A percentile compares a stretch with the other conserved stretches of the same genome.
Evolutionary conservation across 2,797 vertebrate genomes (phyloP).

Genomic region (Acipenser oxyrinchus): DNA sequence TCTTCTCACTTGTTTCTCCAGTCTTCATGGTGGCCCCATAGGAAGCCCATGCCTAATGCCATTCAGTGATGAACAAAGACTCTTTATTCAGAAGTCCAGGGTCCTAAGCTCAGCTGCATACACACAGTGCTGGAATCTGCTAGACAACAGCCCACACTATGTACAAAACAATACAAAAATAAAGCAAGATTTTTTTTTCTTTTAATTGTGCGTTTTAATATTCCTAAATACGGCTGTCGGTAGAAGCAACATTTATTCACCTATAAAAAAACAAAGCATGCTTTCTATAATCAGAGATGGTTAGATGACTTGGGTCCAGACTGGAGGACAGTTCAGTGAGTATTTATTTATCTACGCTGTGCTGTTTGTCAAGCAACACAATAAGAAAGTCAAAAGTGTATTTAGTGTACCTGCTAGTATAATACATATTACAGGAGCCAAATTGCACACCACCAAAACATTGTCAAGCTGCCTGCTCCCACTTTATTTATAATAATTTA

Average conservation of each 20-base stretch:
- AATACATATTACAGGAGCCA: constrained; percentile 17
- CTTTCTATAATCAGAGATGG: no score
- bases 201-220: no score
- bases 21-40: constrained; percentile 75
- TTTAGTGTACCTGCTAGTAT: constrained; percentile 15
- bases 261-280: no score
- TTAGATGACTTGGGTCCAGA: constrained; percentile 26
- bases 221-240: no score
- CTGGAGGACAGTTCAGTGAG: constrained; percentile 21
- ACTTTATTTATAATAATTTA: constrained; percentile 59
- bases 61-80: constrained; percentile 79
- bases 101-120: constrained; percentile 69
- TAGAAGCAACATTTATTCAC: no score
- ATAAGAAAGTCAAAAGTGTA: constrained; percentile 20
- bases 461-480: constrained; percentile 33
- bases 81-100: constrained; percentile 69
- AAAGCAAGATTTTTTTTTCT: no score
- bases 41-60: constrained; percentile 86
- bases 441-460: constrained; percentile 19
- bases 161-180: no score
- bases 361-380: constrained; percentile 25
- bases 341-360: constrained; percentile 19
- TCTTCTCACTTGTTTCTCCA: constrained; percentile 64
- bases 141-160: constrained; percentile 18
- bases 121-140: constrained; percentile 63